A percentile compares a stretch with the other conserved stretches of the same genome.
phyloP scores from a whole-genome alignment of 2,113 vertebrate genomes.

The Oceanodroma tethys region DNA sequence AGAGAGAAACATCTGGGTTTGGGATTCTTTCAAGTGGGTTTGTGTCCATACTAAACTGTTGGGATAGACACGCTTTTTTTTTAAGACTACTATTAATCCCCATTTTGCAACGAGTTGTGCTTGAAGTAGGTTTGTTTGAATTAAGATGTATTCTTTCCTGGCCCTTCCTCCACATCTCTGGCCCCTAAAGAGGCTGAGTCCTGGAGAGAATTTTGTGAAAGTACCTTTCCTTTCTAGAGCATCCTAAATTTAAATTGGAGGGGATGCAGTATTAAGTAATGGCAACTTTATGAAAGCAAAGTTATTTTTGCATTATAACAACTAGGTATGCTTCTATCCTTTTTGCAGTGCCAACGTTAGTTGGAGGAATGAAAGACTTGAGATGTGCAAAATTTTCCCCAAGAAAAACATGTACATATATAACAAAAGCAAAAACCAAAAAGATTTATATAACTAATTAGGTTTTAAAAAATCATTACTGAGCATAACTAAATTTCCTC shows the following conservation, averaged over 20 bases:
- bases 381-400: neutral
- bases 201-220: neutral
- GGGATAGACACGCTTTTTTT: neutral
- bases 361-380: neutral
- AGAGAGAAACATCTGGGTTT: neutral
- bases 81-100: neutral
- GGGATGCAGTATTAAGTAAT: neutral
- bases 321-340: neutral
- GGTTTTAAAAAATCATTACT: neutral
- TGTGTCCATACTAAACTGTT: neutral
- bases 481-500: neutral
- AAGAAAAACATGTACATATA: neutral
- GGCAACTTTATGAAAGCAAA: neutral
- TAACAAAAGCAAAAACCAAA: neutral
- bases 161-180: neutral
- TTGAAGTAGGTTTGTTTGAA: neutral
- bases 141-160: neutral
- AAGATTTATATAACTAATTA: neutral
- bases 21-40: neutral
- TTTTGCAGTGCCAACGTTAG: neutral
- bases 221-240: neutral
- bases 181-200: neutral
- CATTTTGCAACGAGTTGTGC: neutral
- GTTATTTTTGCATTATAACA: neutral
- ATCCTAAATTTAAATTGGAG: neutral